Evolutionary conservation across 2,113 vertebrate species (phyloP).

Genomic region (Rhea pennata): DNA sequence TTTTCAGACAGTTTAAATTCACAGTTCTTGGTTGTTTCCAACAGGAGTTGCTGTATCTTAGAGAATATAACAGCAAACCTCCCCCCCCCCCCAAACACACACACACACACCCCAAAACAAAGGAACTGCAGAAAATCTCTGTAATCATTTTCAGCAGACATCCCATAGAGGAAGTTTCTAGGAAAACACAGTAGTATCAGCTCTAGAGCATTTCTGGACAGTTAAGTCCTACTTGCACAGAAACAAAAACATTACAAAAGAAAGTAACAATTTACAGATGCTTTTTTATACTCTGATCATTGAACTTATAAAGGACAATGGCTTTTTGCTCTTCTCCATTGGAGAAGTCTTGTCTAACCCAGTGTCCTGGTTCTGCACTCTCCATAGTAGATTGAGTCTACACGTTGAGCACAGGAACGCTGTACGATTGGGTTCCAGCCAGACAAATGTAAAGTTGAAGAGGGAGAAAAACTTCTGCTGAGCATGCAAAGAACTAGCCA

Average conservation of each 20-base stretch:
- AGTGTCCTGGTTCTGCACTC: not conserved
- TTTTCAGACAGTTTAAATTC: slow-evolving; percentile 6
- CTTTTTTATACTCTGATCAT: not conserved
- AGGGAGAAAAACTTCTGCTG: not conserved
- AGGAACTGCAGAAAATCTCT: not conserved
- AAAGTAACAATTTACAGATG: not conserved
- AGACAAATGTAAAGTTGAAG: not conserved
- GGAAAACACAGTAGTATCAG: not conserved
- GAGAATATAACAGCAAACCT: not conserved
- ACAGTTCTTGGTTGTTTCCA: not conserved
- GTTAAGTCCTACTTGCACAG: not conserved
- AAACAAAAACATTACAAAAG: not conserved
- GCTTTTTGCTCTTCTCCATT: not conserved
- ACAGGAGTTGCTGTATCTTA: not conserved
- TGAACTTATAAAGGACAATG: not conserved
- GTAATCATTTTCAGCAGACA: not conserved
- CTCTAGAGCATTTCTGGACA: not conserved
- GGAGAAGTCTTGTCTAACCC: not conserved
- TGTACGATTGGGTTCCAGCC: not conserved
- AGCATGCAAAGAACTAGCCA: not conserved
- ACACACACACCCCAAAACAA: not conserved
- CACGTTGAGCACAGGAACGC: fast-evolving
- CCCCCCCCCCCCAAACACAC: no score
- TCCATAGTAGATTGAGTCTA: fast-evolving
- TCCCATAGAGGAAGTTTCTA: not conserved